Percentiles rank a stretch among this genome's conserved stretches.
Conservation (phyloP, 2,888 invertebrate species). For the Phengaris alcon region DNA sequence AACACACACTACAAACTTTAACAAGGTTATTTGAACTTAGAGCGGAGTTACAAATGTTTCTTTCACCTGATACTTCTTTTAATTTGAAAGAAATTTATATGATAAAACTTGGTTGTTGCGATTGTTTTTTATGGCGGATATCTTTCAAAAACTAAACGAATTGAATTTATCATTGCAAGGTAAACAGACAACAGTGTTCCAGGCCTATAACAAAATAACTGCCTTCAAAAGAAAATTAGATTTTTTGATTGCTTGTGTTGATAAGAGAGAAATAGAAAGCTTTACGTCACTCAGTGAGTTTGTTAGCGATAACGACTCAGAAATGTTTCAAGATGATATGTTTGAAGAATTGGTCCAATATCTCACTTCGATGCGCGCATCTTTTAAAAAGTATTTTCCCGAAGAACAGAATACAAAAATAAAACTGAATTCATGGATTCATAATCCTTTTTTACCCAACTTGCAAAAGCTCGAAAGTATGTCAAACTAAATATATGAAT, state of each 20-base stretch:
- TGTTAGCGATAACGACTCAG: no score
- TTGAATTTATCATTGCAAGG: conserved; percentile 39
- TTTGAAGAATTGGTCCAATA: conserved; percentile 44
- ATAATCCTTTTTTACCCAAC: conserved; percentile 42
- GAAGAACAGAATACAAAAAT: conserved; percentile 44
- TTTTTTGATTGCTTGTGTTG: conserved; percentile 38
- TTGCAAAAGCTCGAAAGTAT: conserved; percentile 39
- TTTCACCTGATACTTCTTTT: no score
- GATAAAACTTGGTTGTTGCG: no score
- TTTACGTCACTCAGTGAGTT: conserved; percentile 39
- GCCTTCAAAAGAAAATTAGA: conserved; percentile 37
- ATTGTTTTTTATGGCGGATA: no score
- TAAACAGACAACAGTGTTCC: conserved; percentile 45
- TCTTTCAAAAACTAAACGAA: no score
- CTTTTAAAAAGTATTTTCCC: conserved; percentile 44
- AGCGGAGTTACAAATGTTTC: no score
- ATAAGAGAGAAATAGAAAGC: conserved; percentile 42
- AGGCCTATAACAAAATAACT: conserved; percentile 43
- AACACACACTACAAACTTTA: no score
- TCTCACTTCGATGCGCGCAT: conserved; percentile 35
- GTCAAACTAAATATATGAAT: not conserved
- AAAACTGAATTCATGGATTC: conserved; percentile 44
- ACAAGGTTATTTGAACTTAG: no score
- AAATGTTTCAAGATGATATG: conserved; percentile 38
- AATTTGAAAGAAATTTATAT: no score